Conservation (phyloP, 2,888 invertebrate genomes). For the Ennomos erosarius region DNA sequence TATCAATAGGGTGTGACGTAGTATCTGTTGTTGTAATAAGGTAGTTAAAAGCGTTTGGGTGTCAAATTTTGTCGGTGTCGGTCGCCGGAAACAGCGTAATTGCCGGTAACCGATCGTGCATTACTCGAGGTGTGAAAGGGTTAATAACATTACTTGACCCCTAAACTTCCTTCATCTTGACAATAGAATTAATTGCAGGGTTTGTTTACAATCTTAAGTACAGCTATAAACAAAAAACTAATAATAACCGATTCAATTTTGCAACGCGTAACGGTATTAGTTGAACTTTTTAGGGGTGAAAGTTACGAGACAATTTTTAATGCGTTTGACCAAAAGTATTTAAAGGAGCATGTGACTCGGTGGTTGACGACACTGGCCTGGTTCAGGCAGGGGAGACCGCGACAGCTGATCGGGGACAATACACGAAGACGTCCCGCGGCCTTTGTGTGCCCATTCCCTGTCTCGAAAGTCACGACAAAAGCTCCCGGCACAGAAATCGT, state of each 20-base stretch:
- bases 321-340: slow-evolving; percentile 27
- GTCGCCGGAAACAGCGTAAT: slow-evolving; percentile 74
- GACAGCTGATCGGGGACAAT: slow-evolving; percentile 82
- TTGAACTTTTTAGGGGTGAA: slow-evolving; percentile 21
- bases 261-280: slow-evolving; percentile 17
- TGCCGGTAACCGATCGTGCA: slow-evolving; percentile 77
- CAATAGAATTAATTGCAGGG: slow-evolving; percentile 39
- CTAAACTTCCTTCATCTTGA: slow-evolving; percentile 62
- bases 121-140: slow-evolving; percentile 79
- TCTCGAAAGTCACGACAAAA: slow-evolving; percentile 66
- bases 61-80: slow-evolving; percentile 59
- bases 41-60: slow-evolving; percentile 45
- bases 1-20: slow-evolving; percentile 18
- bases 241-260: slow-evolving; percentile 7
- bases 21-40: slow-evolving; percentile 27
- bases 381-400: slow-evolving; percentile 57
- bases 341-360: slow-evolving; percentile 37
- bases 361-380: slow-evolving; percentile 60
- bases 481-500: slow-evolving; percentile 61
- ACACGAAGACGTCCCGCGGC: slow-evolving; percentile 80
- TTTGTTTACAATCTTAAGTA: slow-evolving; percentile 39
- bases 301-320: slow-evolving; percentile 21
- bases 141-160: slow-evolving; percentile 81
- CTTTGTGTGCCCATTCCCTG: slow-evolving; percentile 69
- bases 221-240: slow-evolving; percentile 31